These are phyloP conservation scores for Drosophila navojoa DNA, from an alignment of 1,140 invertebrate genomes.

Conservation along the genomic window DNA sequence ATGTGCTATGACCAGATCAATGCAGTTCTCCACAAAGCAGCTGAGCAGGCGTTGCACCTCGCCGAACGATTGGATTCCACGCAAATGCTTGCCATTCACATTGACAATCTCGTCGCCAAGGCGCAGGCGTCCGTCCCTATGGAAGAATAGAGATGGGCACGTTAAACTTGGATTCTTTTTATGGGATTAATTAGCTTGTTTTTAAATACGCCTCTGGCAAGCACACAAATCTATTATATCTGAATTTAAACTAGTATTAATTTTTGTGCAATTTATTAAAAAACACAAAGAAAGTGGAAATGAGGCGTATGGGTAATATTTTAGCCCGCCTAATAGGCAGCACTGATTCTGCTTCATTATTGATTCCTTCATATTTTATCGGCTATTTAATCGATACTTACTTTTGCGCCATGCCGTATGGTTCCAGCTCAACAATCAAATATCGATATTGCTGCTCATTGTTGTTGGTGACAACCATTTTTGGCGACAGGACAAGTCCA, in stretches of 20 bases:
- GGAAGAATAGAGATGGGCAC: neutral
- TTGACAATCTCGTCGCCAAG: conserved; percentile 94
- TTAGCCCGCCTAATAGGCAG: too few species aligned
- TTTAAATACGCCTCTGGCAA: too few species aligned
- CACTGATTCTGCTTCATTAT: too few species aligned
- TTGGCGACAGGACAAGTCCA: conserved; percentile 89
- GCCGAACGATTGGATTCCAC: conserved; percentile 88
- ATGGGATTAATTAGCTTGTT: too few species aligned
- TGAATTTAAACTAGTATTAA: too few species aligned
- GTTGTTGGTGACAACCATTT: conserved; percentile 85
- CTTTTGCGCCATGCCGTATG: conserved; percentile 91
- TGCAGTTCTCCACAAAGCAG: conserved; percentile 83
- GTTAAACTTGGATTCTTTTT: too few species aligned
- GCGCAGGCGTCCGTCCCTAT: conserved; percentile 90
- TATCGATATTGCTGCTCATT: conserved; percentile 88
- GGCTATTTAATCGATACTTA: conserved; percentile 74
- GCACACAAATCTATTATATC: too few species aligned
- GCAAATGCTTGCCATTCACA: conserved; percentile 92
- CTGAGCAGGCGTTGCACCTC: conserved; percentile 85
- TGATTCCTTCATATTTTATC: too few species aligned
- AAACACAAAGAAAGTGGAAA: too few species aligned
- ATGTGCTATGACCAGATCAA: conserved; percentile 87
- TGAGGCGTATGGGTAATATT: too few species aligned
- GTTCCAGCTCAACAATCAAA: conserved; percentile 92
- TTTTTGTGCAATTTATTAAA: too few species aligned